Evolutionary conservation across 2,113 vertebrate genomes (phyloP).

Genomic region (Scatophagus argus): DNA sequence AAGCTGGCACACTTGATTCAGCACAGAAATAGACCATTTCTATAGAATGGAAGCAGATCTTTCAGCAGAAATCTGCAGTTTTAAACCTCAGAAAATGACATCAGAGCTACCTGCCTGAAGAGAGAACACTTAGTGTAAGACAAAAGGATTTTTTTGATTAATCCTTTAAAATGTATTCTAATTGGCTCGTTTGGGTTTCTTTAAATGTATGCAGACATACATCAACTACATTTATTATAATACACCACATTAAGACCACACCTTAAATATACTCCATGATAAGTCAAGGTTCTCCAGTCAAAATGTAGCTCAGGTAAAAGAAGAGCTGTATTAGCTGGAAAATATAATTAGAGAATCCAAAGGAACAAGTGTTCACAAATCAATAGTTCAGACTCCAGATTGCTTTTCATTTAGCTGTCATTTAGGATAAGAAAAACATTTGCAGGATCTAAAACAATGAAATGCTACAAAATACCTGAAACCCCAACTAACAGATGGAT

Average conservation of each 20-base stretch:
- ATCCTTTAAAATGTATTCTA: not conserved
- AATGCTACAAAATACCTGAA: not conserved
- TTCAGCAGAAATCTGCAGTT: not conserved
- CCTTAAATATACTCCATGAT: too few relatives aligned
- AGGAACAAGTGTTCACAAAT: too few relatives aligned
- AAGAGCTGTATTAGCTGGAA: not conserved
- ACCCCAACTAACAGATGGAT: not conserved
- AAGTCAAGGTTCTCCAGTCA: too few relatives aligned
- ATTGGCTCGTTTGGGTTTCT: not conserved
- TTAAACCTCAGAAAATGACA: not conserved
- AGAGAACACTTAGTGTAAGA: not conserved
- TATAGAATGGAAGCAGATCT: too few relatives aligned
- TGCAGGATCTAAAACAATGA: too few relatives aligned
- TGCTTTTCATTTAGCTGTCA: too few relatives aligned
- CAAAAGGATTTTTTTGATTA: not conserved
- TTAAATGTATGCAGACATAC: not conserved
- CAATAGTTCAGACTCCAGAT: too few relatives aligned
- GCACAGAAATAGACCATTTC: not conserved
- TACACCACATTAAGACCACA: too few relatives aligned
- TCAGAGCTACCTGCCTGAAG: not conserved
- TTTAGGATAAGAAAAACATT: too few relatives aligned
- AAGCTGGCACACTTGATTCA: not conserved
- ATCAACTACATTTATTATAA: too few relatives aligned
- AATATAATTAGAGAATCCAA: too few relatives aligned
- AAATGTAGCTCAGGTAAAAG: not conserved